These are phyloP conservation scores for Thymelicus sylvestris DNA, from an alignment of 2,888 invertebrate genomes.

Conservation along the genomic window DNA sequence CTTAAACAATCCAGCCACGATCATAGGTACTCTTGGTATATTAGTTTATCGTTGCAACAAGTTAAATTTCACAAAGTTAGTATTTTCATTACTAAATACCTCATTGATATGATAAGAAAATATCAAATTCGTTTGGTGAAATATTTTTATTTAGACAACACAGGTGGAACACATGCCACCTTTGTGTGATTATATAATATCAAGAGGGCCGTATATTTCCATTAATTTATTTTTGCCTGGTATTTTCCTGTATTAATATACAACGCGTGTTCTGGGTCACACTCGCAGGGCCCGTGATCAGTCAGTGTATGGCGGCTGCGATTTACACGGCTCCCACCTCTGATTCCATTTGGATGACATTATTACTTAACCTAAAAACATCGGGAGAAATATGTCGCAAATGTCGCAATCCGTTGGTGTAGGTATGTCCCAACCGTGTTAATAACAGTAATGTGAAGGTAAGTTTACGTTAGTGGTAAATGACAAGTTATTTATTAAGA, in stretches of 20 bases:
- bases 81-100: too few species aligned
- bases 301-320: conserved; percentile 21
- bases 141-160: not conserved
- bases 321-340: conserved; percentile 12
- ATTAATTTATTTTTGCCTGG: conserved; percentile 29
- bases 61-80: too few species aligned
- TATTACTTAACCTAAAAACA: conserved; percentile 28
- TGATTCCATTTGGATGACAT: conserved; percentile 15
- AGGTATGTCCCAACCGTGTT: not conserved
- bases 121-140: too few species aligned
- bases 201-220: conserved; percentile 7
- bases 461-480: too few species aligned
- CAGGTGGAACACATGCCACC: not conserved
- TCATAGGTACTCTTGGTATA: too few species aligned
- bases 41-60: too few species aligned
- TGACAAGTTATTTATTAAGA: too few species aligned
- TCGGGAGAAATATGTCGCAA: not conserved
- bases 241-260: conserved; percentile 17
- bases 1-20: too few species aligned
- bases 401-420: not conserved
- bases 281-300: conserved; percentile 19
- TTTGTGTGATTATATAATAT: not conserved
- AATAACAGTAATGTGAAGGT: not conserved
- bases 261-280: conserved; percentile 27
- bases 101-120: too few species aligned